Evolutionary conservation across 2,888 invertebrate species (phyloP), one percentile per base, ranked within the genome.

Genomic region (Glyphotaelius pellucidus): DNA sequence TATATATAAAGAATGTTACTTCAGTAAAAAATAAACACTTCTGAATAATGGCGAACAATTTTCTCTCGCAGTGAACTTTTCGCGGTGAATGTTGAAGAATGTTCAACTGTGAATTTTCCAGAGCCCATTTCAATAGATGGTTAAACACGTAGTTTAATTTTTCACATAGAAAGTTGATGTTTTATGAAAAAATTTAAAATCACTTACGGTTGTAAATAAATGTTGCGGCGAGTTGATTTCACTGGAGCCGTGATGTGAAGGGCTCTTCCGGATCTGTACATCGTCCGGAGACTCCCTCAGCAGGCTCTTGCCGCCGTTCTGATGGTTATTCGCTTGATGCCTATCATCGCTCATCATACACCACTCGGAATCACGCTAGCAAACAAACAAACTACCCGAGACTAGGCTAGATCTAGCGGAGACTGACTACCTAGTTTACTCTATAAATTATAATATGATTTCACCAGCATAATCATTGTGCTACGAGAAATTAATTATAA

Each of bases 281-380:
- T 38, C 86, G 14, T 81, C 91, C 7, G 89, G 86, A n/a, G 80
- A 89, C 25, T 91, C 91, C 31, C 84, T 89, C 67, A 31, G 32
- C 38, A 79, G 32, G 47, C 86, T 88, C 80, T 38, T 47, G n/a
- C 38, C 32, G 80, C 86, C 84, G 30, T 91, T 90, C 30, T 85
- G 90, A n/a, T 88, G 81, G 84, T 92, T 92, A 47, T 91, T 93
- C 80, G 89, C 47, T 9, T 92, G 93, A 90, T 92, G 89, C 93
- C 81, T 92, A 86, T 93, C 93, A 93, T 93, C 93, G 91, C 93
- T 93, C 93, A 93, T 93, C 88, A 93, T 93, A 93, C 80, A 67
- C 67, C 25, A 67, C 25, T 67, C 67, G 25, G 9, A 67, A n/a
- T 67, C 25, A 25, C 25, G 67, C 67, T 67, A 19, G 80, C 38